Conservation (phyloP, 2,113 vertebrate species). For the Patagioenas fasciata region DNA sequence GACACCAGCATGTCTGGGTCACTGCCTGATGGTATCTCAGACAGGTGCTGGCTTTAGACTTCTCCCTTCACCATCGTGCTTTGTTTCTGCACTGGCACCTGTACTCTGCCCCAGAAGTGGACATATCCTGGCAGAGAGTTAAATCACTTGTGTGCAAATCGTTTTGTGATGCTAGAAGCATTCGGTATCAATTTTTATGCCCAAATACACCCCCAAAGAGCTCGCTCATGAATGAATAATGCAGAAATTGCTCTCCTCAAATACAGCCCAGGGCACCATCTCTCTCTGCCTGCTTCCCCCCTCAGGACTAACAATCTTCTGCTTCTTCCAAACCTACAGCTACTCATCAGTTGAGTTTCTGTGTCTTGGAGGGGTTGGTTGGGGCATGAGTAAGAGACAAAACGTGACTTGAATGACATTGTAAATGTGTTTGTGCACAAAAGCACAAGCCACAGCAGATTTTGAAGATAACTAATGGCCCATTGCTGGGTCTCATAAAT, state of each 20-base stretch:
- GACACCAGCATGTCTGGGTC: background rate
- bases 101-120: background rate
- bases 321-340: background rate
- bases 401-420: background rate
- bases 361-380: background rate
- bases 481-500: background rate
- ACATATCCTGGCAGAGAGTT: background rate
- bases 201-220: background rate
- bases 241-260: background rate
- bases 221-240: slow-evolving; percentile 14
- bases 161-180: background rate
- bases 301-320: background rate
- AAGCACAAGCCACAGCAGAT: background rate
- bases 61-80: background rate
- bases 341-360: background rate
- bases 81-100: background rate
- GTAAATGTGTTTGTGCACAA: background rate
- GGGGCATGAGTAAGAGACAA: background rate
- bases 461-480: background rate
- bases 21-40: background rate
- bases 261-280: background rate
- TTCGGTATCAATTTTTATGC: background rate
- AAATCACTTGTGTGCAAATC: background rate
- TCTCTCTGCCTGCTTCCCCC: background rate
- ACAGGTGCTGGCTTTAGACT: background rate